phyloP scores from a whole-genome alignment of 2,797 vertebrate species.

The Chiroxiphia lanceolata region DNA sequence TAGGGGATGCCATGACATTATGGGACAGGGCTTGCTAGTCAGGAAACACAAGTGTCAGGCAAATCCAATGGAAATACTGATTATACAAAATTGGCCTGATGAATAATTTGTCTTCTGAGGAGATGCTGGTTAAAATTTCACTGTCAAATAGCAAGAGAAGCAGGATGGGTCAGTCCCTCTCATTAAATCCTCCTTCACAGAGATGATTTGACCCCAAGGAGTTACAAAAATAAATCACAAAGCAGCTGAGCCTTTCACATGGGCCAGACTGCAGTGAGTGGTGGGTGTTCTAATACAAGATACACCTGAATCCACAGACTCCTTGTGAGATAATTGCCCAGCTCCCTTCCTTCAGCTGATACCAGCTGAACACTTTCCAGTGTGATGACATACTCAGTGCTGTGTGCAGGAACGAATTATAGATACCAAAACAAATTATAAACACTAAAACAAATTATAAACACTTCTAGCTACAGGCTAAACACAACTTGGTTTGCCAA shows the following conservation, averaged over 20 bases:
- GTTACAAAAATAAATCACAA: background rate
- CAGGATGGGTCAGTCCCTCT: background rate
- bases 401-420: constrained; percentile 21
- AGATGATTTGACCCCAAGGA: background rate
- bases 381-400: background rate
- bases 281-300: background rate
- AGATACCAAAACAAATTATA: background rate
- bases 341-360: background rate
- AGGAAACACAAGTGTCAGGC: background rate
- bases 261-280: background rate
- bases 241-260: background rate
- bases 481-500: constrained; percentile 7
- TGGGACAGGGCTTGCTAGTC: background rate
- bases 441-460: background rate
- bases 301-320: background rate
- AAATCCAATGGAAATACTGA: background rate
- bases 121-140: background rate
- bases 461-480: constrained; percentile 24
- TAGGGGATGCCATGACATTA: background rate
- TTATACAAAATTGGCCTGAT: background rate
- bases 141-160: background rate
- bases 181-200: background rate
- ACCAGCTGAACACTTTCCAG: background rate
- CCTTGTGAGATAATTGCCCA: background rate
- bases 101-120: background rate